Percentiles rank a stretch among this genome's conserved stretches.
phyloP scores from a whole-genome alignment of 2,888 invertebrate species.

The Lithodes maja region DNA sequence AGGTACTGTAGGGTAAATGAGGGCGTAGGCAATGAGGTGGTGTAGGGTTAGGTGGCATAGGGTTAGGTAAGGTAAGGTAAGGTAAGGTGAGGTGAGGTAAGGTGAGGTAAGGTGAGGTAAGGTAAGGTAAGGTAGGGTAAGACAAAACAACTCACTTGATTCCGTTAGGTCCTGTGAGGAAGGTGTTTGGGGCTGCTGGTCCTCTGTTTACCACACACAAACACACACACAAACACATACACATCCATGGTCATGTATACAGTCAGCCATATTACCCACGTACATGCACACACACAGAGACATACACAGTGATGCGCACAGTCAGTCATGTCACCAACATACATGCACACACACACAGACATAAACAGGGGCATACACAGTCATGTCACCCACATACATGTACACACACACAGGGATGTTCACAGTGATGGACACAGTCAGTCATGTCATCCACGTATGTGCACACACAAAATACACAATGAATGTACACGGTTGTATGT shows the following conservation, averaged over 20 bases:
- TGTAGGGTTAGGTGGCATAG: background rate
- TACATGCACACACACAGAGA: background rate
- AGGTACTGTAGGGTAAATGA: background rate
- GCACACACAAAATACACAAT: no score
- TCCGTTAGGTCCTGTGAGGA: conserved; percentile 46
- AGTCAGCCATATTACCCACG: background rate
- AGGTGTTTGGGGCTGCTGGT: conserved; percentile 42
- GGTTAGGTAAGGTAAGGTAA: conserved; percentile 6
- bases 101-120: background rate
- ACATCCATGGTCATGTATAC: background rate
- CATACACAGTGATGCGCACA: conserved; percentile 12
- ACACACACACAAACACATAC: background rate
- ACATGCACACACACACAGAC: background rate
- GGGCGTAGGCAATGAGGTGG: background rate
- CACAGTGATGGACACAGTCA: no score
- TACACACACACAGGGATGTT: no score
- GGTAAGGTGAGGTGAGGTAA: background rate
- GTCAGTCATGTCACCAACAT: background rate
- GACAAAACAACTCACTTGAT: conserved; percentile 47
- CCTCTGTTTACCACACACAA: conserved; percentile 49
- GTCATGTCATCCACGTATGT: no score
- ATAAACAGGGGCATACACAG: background rate
- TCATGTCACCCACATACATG: background rate
- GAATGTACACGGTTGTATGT: no score
- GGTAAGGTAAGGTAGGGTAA: background rate